Evolutionary conservation across 2,797 vertebrate species (phyloP), one percentile per base, ranked within the genome.

Genomic region (Bufotes viridis): DNA sequence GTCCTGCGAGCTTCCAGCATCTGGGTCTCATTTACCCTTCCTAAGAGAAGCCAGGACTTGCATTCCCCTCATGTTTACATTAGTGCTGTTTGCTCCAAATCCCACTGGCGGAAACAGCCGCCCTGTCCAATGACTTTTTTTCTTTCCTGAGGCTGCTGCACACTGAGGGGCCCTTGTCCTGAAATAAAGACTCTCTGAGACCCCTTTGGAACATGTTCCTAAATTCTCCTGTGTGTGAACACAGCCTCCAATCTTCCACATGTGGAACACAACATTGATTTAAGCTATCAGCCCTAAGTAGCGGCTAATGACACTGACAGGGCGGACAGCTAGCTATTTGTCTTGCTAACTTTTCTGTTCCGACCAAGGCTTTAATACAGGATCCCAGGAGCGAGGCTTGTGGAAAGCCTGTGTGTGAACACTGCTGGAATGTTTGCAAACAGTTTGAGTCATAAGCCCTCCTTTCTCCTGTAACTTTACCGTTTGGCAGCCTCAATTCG

Each of bases 141-240:
- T 65, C 61, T 79, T 75, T 79, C 88, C 72, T 89, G 61, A 70
- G 80, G 61, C 72, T 60, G 84, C 84, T 42, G 22, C 72, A 83
- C 82, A 89, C 84, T 89, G 63, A 89, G 88, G 63, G 84, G 84
- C 88, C 87, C 88, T 89, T 89, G 88, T 89, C 60, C 61, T 86
- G 63, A 86, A 89, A 89, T 89, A 89, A 89, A 89, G 88, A 89
- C 84, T 86, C 82, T 83, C 84, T 89, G 84, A 89, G 88, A 89
- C 84, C 84, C 29, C 67, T 86, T 72, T 89, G 84, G 84, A 89
- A 89, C 74, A 86, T 86, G 79, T 55, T 86, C 26, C 84, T 78
- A 67, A 82, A 85, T 85, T 85, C 78, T 53, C 78, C 65, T 58
- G 84, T 78, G 74, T 58, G 61, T 86, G 70, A 89, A 89, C 85